A percentile compares a stretch with the other conserved stretches of the same genome.
phyloP scores from a whole-genome alignment of 2,113 vertebrate species.

The Sarotherodon lohbergeri region DNA sequence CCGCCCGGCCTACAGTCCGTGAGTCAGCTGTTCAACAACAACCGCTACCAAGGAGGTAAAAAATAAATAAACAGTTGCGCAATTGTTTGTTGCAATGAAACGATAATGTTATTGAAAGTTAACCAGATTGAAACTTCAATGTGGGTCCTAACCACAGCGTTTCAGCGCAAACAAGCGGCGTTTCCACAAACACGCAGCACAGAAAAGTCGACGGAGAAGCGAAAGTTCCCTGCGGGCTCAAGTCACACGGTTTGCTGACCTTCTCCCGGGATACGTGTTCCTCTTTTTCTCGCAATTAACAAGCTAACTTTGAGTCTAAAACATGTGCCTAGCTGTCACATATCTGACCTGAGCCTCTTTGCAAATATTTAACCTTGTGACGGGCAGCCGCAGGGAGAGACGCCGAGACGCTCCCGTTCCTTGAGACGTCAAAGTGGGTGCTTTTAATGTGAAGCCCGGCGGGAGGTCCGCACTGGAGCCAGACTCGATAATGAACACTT shows the following conservation, averaged over 20 bases:
- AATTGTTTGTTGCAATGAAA: not conserved
- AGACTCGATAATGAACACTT: not conserved
- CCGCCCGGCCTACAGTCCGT: not conserved
- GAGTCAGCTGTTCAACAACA: constrained; percentile 43
- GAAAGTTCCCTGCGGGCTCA: constrained; percentile 5
- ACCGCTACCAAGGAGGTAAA: not conserved
- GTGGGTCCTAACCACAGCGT: not conserved
- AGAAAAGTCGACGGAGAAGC: constrained; percentile 14
- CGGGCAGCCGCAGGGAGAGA: not conserved
- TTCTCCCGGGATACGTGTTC: constrained; percentile 16
- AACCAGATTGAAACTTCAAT: not conserved
- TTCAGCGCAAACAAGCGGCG: not conserved
- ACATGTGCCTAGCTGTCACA: not conserved
- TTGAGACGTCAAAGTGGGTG: not conserved
- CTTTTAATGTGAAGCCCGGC: not conserved
- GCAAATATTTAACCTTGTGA: constrained; percentile 34
- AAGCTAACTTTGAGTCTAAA: not conserved
- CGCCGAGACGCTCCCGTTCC: not conserved
- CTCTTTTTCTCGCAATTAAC: not conserved
- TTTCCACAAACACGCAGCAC: not conserved
- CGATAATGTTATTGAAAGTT: not conserved
- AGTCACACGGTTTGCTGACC: constrained; percentile 20
- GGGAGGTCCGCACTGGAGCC: not conserved
- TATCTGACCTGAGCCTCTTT: not conserved
- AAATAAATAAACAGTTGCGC: not conserved